Evolutionary conservation across 2,888 invertebrate species (phyloP), one percentile per base, ranked within the genome.

Genomic region (Campoplex capitator): DNA sequence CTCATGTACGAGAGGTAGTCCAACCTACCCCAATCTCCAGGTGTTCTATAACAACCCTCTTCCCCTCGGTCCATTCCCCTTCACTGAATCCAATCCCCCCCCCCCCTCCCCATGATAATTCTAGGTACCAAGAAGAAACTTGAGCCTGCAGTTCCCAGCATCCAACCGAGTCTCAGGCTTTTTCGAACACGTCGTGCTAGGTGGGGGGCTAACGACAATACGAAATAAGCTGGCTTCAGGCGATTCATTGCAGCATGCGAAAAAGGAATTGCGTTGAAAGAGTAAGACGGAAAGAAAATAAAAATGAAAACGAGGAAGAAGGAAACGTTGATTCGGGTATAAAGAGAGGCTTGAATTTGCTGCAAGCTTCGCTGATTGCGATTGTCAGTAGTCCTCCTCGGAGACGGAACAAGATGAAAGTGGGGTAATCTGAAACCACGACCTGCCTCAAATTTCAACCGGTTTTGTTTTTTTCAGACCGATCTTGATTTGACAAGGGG

Each of bases 391-490:
- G 68, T 51, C 28, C 51, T 42, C 51, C 51, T 42, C 51, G 42
- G 65, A 51, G 65, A 35, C 58, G 56, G 48, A 42, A 56, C 38
- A 18, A 70, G 58, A 84, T 51, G 77, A 32, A 13, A 70, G 74
- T 78, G 18, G 81, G 58, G 83, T 85, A 87, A 87, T 54, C 51
- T 58, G 85, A 87, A 79, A 84, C 76, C 87, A 18, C 71, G 87
- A 87, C 82, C 84, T 87, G 82, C 84, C 84, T 87, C 84, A 85
- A 87, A 87, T 83, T 83, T 87, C 84, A 87, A 85, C 87, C 87
- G 79, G 80, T 71, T 80, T 62, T 58, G 23, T 58, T 58, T 28
- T 79, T 23, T 48, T 38, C 62, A 3, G 8, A 80, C 71, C 71
- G 23, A 80, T 71, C 45, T 58, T n/a, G 54, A 54, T 73, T 83